These are phyloP conservation scores for Cephalopterus ornatus DNA, from an alignment of 2,113 vertebrate species.

Conservation along the genomic window DNA sequence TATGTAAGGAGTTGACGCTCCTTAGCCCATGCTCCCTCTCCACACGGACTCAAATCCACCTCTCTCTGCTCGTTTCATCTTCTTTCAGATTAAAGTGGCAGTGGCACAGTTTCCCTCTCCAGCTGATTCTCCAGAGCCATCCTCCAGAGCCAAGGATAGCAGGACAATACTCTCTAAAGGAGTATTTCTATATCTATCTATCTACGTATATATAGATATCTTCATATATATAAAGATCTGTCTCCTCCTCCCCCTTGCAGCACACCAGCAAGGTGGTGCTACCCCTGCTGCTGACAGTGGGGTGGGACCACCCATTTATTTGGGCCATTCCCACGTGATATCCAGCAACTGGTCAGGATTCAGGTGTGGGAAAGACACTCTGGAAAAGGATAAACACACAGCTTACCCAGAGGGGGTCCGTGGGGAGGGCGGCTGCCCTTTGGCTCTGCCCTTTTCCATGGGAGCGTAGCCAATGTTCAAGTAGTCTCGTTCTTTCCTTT, in stretches of 20 bases:
- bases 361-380: not conserved
- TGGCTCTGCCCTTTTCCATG: constrained; percentile 75
- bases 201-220: no score
- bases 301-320: not conserved
- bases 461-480: constrained; percentile 80
- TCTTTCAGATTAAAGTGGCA: not conserved
- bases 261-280: not conserved
- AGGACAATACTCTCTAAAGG: not conserved
- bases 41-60: not conserved
- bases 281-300: accelerated
- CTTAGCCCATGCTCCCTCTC: not conserved
- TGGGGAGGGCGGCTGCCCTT: constrained; percentile 66
- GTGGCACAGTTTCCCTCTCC: not conserved
- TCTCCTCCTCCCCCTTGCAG: not conserved
- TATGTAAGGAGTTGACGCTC: not conserved
- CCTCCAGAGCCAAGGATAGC: not conserved
- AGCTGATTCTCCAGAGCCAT: not conserved
- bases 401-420: constrained; percentile 75
- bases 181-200: not conserved
- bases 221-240: not conserved
- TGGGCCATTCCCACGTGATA: not conserved
- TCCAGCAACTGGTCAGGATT: not conserved
- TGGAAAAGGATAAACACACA: not conserved
- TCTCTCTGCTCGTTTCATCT: not conserved
- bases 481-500: constrained; percentile 79